Base-by-base conservation (phyloP, 2,797 vertebrate species). In the Malacoctenus gilli region DNA sequence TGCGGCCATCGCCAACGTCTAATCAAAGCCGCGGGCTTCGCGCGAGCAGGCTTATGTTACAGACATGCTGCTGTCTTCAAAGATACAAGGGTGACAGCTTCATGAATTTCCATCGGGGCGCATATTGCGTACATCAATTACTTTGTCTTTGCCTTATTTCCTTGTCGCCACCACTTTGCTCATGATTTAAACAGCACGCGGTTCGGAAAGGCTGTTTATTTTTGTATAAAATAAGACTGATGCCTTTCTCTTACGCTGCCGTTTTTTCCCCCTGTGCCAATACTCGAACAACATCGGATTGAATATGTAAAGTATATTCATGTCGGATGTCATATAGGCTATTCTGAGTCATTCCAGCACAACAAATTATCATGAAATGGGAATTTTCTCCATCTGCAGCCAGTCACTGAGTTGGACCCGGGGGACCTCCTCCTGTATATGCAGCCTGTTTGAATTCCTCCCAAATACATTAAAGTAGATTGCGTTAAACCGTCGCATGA, bases 51-150 rank as follows among this genome's bases (percentile, higher is more conserved):
- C 84, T 89, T 85, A 80, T 85, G 87, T 90, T 90, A 87, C 85
- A 74, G 78, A 83, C 77, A 77, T 58, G 76, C 79, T 76, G 87
- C 83, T 85, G 83, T 86, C 84, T 89, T 88, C 86, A 87, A 88
- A 89, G 82, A 89, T 87, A 55, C 54, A 19, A 51, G 68, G 72
- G 76, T 87, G 82, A 88, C 87, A 86, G 85, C 80, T 79, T 81
- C 83, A 87, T 88, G 75, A 87, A 89, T 86, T 88, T 77, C 75
- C 69, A 66, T 78, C 75, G 46, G 72, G 67, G 58, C 72, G 9
- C 77, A 80, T 83, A 79, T 85, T 88, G 85, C 85, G 77, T 72
- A 84, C 85, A 87, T 87, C 84, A 84, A 75, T 84, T 79, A 69
- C 66, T 64, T 76, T 60, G 71, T 62, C 61, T 25, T 52, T 55